phyloP scores from a whole-genome alignment of 2,888 invertebrate genomes.

The Julus scanicus region DNA sequence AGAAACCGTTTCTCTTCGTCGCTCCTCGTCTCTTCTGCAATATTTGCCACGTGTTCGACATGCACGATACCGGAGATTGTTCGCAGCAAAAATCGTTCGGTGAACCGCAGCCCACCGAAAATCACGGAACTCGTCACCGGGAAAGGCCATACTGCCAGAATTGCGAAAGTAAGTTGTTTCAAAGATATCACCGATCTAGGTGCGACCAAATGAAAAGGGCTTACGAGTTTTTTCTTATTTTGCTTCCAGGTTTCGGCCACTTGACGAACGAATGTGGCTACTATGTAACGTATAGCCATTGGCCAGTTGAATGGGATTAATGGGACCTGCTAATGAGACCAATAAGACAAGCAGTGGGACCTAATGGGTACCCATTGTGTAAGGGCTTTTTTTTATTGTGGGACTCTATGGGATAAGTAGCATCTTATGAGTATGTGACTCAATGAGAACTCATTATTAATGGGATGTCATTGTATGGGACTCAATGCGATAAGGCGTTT shows the following conservation, averaged over 20 bases:
- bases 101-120: conserved; percentile 69
- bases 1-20: conserved; percentile 60
- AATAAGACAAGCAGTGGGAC: too few relatives aligned
- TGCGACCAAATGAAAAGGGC: too few relatives aligned
- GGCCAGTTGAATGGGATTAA: background rate
- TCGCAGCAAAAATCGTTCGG: conserved; percentile 79
- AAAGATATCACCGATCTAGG: too few relatives aligned
- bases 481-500: too few relatives aligned
- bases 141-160: conserved; percentile 87
- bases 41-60: conserved; percentile 96
- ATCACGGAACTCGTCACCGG: conserved; percentile 66
- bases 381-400: too few relatives aligned
- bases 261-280: conserved; percentile 86
- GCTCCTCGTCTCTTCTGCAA: conserved; percentile 94
- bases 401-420: too few relatives aligned
- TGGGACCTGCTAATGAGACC: too few relatives aligned
- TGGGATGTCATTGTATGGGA: too few relatives aligned
- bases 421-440: too few relatives aligned
- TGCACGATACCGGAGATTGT: conserved; percentile 98
- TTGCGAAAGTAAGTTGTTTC: conserved; percentile 81
- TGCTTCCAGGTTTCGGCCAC: conserved; percentile 86
- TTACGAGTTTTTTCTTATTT: conserved; percentile 63
- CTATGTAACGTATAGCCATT: conserved; percentile 79
- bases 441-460: too few relatives aligned
- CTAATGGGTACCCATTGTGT: too few relatives aligned